Evolutionary conservation across 2,113 vertebrate genomes (phyloP).

Genomic region (Erpornis zantholeuca): DNA sequence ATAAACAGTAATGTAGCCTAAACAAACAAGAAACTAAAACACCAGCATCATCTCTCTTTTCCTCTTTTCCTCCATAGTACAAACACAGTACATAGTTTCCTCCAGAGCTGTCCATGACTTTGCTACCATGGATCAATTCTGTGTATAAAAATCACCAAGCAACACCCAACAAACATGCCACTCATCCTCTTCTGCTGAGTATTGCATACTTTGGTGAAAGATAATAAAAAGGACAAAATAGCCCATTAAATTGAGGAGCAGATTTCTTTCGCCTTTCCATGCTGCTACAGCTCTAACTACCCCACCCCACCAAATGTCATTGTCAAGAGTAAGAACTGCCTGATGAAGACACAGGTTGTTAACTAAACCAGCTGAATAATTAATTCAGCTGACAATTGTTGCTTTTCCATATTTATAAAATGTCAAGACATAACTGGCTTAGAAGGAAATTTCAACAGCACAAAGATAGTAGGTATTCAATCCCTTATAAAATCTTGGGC

Average conservation of each 20-base stretch:
- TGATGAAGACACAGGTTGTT: neutral
- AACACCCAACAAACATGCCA: rapidly evolving
- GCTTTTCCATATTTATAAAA: neutral
- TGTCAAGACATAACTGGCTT: neutral
- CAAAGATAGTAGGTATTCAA: neutral
- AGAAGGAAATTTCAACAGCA: neutral
- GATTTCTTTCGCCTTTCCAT: neutral
- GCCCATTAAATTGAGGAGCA: neutral
- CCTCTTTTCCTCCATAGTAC: neutral
- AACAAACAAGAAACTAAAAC: neutral
- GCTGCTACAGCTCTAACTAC: neutral
- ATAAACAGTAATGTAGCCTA: neutral
- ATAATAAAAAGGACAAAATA: neutral
- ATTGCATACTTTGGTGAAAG: neutral
- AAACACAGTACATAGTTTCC: no score
- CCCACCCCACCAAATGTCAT: neutral
- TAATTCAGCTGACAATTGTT: neutral
- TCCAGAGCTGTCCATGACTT: neutral
- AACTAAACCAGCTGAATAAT: neutral
- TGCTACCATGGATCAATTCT: neutral
- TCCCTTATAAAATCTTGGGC: neutral
- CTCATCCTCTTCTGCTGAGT: neutral
- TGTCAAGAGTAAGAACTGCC: neutral
- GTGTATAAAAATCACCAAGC: neutral
- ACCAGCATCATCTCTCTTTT: neutral